Conservation (phyloP, 37 sponge, comb jelly and placozoan genomes). For the Bolinopsis microptera region DNA sequence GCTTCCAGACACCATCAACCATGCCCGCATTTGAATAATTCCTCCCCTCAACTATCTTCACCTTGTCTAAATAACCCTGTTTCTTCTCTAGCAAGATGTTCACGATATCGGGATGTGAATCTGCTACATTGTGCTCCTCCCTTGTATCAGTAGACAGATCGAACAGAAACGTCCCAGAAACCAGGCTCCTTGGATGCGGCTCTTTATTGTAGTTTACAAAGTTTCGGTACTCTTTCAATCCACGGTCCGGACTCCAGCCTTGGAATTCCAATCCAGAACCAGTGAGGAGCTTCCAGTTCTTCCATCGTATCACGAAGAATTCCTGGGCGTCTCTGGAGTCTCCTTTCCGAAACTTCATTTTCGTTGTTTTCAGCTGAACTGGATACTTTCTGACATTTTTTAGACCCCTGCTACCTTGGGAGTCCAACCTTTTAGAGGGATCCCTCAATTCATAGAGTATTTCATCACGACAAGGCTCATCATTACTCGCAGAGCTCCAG, state of each 20-base stretch:
- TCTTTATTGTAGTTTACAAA: background rate
- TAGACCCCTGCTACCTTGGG: background rate
- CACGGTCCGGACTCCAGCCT: background rate
- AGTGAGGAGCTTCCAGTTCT: background rate
- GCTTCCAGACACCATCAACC: slow-evolving; percentile 27
- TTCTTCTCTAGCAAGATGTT: background rate
- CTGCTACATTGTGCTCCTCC: background rate
- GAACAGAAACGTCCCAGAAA: background rate
- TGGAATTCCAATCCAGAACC: background rate
- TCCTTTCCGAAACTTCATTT: background rate
- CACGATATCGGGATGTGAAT: background rate
- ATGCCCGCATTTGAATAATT: background rate
- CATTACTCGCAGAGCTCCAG: slow-evolving; percentile 1
- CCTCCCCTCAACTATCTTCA: background rate
- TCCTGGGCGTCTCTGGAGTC: background rate
- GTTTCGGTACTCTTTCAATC: background rate
- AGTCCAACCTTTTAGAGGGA: background rate
- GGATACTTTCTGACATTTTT: background rate
- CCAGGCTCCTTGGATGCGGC: background rate
- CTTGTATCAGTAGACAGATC: background rate
- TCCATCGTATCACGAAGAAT: slow-evolving; percentile 18
- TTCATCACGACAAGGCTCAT: background rate
- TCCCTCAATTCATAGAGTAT: background rate
- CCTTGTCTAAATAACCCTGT: background rate
- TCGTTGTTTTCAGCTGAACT: background rate